Conservation (phyloP, 2,797 vertebrate species). For the Loriculus beryllinus region DNA sequence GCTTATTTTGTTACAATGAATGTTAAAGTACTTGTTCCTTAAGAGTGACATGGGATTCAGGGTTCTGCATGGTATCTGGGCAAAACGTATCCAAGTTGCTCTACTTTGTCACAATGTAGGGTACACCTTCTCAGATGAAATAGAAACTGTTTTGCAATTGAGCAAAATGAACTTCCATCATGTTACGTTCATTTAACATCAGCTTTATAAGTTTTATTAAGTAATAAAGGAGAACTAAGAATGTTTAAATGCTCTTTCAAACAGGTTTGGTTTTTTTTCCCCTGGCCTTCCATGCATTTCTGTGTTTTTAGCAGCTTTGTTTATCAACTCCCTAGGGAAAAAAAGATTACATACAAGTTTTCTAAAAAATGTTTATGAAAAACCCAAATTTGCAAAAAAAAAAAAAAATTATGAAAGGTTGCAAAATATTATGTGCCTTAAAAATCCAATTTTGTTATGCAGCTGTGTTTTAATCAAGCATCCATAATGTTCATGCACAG, state of each 20-base stretch:
- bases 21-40: neutral
- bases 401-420: neutral
- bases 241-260: neutral
- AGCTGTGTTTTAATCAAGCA: neutral
- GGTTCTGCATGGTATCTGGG: neutral
- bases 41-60: neutral
- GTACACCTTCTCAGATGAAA: neutral
- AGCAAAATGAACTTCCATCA: neutral
- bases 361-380: neutral
- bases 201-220: neutral
- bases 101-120: neutral
- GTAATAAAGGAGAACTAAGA: neutral
- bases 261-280: neutral
- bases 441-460: neutral
- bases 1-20: neutral
- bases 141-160: neutral
- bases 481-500: neutral
- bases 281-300: accelerated
- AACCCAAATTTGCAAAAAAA: neutral
- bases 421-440: neutral
- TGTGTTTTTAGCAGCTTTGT: neutral
- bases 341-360: neutral
- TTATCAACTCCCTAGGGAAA: neutral
- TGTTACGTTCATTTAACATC: neutral
- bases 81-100: neutral